Conservation (phyloP, 2,888 invertebrate species). For the Diarsia dahlii region DNA sequence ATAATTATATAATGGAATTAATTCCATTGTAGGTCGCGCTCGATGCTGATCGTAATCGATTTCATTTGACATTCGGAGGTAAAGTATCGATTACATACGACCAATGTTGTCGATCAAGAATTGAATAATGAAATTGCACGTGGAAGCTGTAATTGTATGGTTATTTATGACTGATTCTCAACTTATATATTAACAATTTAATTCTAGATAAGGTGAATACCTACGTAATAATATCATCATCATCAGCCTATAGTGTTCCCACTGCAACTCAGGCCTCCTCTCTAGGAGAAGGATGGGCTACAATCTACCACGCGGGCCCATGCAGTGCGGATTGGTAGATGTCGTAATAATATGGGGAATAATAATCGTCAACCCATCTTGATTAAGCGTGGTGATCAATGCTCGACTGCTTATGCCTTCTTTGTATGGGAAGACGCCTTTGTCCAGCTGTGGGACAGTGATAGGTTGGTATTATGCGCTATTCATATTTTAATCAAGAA, state of each 20-base stretch:
- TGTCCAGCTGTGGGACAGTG: background rate
- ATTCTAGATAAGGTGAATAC: background rate
- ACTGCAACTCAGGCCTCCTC: no score
- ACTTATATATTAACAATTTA: background rate
- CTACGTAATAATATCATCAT: no score
- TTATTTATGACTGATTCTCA: background rate
- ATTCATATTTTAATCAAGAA: background rate
- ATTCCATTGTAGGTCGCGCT: constrained; percentile 17
- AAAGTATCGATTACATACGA: constrained; percentile 24
- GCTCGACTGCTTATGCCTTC: no score
- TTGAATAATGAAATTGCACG: constrained; percentile 5
- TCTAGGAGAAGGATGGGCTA: no score
- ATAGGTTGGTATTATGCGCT: no score
- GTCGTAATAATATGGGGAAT: background rate
- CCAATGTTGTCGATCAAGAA: constrained; percentile 16
- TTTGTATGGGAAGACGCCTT: no score
- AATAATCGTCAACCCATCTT: no score
- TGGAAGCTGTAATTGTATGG: background rate
- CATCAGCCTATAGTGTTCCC: no score
- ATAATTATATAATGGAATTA: constrained; percentile 30
- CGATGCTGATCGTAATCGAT: constrained; percentile 34
- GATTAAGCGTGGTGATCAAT: no score
- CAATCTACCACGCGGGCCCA: no score
- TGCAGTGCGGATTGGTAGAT: no score
- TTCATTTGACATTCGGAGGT: constrained; percentile 40